These are phyloP conservation scores for Novumbra hubbsi DNA, from an alignment of 2,797 vertebrate species.

Conservation along the genomic window DNA sequence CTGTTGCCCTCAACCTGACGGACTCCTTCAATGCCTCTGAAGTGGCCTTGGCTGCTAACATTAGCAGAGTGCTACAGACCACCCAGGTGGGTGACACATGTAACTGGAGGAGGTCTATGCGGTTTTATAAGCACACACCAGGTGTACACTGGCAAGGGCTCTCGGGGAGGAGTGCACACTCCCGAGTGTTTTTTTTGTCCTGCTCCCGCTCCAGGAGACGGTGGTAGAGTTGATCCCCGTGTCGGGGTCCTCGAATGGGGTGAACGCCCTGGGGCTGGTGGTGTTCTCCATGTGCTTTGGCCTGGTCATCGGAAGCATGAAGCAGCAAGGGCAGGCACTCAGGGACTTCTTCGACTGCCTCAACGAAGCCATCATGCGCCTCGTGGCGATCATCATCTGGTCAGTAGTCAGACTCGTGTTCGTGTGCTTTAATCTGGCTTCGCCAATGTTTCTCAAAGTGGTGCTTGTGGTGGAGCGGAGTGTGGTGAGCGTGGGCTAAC, in stretches of 20 bases:
- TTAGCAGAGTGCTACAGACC: conserved; percentile 78
- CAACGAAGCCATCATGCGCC: conserved; percentile 95
- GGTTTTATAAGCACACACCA: too few relatives aligned
- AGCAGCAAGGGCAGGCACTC: conserved; percentile 87
- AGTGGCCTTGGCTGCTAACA: conserved; percentile 67
- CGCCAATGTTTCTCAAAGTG: neutral
- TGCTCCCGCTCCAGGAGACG: conserved; percentile 69
- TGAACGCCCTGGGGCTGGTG: conserved; percentile 93
- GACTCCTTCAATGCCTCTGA: conserved; percentile 71
- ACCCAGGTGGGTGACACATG: conserved; percentile 66
- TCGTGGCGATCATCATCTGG: conserved; percentile 96
- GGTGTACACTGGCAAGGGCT: too few relatives aligned
- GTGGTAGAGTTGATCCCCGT: conserved; percentile 86
- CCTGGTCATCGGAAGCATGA: conserved; percentile 93
- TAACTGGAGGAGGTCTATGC: neutral
- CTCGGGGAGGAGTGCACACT: too few relatives aligned
- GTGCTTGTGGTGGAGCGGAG: neutral
- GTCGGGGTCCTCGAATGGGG: conserved; percentile 84
- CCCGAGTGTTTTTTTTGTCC: neutral
- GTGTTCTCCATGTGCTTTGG: conserved; percentile 96
- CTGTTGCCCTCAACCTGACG: conserved; percentile 65
- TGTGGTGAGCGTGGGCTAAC: neutral
- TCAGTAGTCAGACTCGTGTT: conserved; percentile 61
- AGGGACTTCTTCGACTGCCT: conserved; percentile 92
- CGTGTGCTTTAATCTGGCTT: neutral